Conservation (phyloP, 2,888 invertebrate species). For the Myopa testacea region DNA sequence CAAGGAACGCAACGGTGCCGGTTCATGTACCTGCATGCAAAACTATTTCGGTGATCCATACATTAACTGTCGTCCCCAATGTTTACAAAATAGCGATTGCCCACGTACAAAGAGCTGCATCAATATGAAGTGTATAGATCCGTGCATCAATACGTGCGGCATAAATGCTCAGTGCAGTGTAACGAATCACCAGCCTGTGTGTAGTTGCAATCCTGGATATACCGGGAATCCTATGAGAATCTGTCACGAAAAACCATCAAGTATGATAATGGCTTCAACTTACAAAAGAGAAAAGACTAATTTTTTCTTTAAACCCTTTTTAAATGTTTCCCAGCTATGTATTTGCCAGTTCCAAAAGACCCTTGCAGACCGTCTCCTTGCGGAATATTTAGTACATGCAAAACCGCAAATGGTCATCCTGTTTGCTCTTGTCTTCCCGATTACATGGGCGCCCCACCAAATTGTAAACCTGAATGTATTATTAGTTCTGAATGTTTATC, state of each 20-base stretch:
- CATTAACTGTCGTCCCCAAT: constrained; percentile 87
- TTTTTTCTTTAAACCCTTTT: constrained; percentile 1
- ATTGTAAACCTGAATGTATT: constrained; percentile 82
- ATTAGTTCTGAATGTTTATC: constrained; percentile 81
- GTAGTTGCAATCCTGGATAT: constrained; percentile 79
- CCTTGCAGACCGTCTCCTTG: constrained; percentile 70
- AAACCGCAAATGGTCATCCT: constrained; percentile 73
- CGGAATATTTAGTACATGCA: constrained; percentile 71
- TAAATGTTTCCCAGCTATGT: constrained; percentile 55
- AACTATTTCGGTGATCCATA: constrained; percentile 91
- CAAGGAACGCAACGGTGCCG: constrained; percentile 82
- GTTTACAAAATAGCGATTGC: constrained; percentile 89
- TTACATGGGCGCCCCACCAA: constrained; percentile 79
- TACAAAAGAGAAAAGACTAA: constrained; percentile 30
- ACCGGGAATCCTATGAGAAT: constrained; percentile 83
- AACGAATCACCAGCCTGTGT: constrained; percentile 84
- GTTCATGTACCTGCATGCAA: constrained; percentile 83
- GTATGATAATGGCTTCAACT: constrained; percentile 53
- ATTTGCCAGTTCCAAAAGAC: constrained; percentile 63
- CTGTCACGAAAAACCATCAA: constrained; percentile 73
- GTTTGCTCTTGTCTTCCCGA: constrained; percentile 80
- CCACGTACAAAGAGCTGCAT: constrained; percentile 80
- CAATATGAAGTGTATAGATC: constrained; percentile 86
- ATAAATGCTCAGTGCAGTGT: constrained; percentile 86
- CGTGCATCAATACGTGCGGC: constrained; percentile 86